Evolutionary conservation across 1,140 invertebrate genomes (phyloP).

Genomic region (Ostrea edulis): DNA sequence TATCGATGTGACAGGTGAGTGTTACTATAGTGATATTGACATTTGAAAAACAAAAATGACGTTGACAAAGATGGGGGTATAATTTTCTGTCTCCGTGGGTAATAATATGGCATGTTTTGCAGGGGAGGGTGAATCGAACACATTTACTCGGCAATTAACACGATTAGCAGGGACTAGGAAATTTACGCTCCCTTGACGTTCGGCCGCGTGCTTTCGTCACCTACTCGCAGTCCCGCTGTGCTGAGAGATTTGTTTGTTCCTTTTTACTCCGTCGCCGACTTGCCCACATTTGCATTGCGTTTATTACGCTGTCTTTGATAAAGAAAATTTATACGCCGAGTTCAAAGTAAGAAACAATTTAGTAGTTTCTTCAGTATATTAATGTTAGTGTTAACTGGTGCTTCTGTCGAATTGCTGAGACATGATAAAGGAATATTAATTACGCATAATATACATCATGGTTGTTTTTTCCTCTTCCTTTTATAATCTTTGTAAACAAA

Average conservation of each 20-base stretch:
- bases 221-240: not conserved
- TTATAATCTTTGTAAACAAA: not conserved
- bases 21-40: no score
- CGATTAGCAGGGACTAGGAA: not conserved
- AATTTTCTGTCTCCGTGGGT: no score
- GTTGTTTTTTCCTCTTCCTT: not conserved
- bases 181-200: not conserved
- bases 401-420: not conserved
- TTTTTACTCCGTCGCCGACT: constrained; percentile 14
- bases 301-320: constrained; percentile 18
- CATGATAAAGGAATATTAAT: constrained; percentile 30
- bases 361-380: constrained; percentile 35
- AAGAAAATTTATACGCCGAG: not conserved
- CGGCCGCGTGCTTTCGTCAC: constrained; percentile 7
- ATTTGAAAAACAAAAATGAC: no score
- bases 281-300: not conserved
- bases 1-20: no score
- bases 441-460: not conserved
- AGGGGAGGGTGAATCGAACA: no score
- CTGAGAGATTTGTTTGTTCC: not conserved
- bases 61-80: no score
- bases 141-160: not conserved
- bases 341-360: constrained; percentile 9
- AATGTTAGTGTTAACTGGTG: constrained; percentile 1
- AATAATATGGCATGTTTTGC: no score